Conservation (phyloP, 1,140 invertebrate genomes). For the Drosophila sucinea region DNA sequence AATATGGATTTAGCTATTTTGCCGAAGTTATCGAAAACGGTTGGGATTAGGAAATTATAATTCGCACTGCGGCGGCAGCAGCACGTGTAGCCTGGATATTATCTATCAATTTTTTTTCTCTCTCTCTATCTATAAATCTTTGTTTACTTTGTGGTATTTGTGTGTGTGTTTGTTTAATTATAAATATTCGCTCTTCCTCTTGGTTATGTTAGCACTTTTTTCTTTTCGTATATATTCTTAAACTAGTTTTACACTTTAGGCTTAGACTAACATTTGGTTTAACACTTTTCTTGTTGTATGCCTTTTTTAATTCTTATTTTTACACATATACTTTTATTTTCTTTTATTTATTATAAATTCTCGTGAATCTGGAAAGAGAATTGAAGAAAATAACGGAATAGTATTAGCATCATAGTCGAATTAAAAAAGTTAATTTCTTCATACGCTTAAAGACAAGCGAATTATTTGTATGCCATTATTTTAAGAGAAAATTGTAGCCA, state of each 20-base stretch:
- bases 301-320: constrained; percentile 4
- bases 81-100: neutral
- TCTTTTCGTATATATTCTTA: constrained; percentile 42
- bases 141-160: constrained; percentile 22
- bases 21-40: constrained; percentile 68
- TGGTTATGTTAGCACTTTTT: constrained; percentile 18
- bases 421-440: neutral
- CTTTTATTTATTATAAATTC: constrained; percentile 27
- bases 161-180: constrained; percentile 35
- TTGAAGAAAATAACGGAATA: constrained; percentile 38
- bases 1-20: constrained; percentile 83
- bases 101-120: neutral
- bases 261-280: constrained; percentile 79
- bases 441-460: neutral
- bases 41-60: constrained; percentile 52
- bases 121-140: constrained; percentile 22
- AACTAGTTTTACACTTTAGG: constrained; percentile 76
- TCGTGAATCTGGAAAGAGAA: constrained; percentile 70
- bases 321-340: constrained; percentile 9
- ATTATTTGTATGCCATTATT: no score
- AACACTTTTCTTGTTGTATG: constrained; percentile 52
- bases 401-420: neutral
- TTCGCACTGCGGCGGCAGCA: constrained; percentile 13
- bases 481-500: no score
- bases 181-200: constrained; percentile 30